Evolutionary conservation across 2,888 invertebrate genomes (phyloP).

Genomic region (Alitta virens): DNA sequence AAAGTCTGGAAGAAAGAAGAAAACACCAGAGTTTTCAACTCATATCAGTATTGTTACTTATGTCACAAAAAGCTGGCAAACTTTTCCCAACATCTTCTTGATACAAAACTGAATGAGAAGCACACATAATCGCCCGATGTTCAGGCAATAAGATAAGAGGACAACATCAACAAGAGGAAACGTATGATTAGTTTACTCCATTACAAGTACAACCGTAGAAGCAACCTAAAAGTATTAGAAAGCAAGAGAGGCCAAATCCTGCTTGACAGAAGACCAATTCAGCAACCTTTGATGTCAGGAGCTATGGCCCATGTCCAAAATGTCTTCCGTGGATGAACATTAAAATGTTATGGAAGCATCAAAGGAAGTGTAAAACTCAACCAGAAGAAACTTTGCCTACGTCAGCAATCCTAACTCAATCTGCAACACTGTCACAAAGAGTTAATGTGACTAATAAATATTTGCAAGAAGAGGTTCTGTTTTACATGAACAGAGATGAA

Average conservation of each 20-base stretch:
- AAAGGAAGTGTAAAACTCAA: not conserved
- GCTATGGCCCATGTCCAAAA: not conserved
- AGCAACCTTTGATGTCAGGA: not conserved
- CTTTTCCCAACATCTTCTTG: too few species aligned
- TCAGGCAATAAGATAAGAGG: too few species aligned
- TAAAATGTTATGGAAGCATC: not conserved
- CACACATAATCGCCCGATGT: too few species aligned
- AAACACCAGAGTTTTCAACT: too few species aligned
- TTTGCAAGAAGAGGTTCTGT: not conserved
- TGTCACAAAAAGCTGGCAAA: too few species aligned
- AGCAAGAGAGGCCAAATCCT: not conserved
- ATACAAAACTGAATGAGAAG: too few species aligned
- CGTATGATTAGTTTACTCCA: too few species aligned
- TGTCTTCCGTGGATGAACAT: not conserved
- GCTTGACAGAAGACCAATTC: not conserved
- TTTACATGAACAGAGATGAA: not conserved
- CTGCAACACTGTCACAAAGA: not conserved
- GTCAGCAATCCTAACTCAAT: not conserved
- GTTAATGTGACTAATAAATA: not conserved
- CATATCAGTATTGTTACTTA: too few species aligned
- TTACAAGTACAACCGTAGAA: too few species aligned
- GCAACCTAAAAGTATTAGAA: too few species aligned
- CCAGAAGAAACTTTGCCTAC: not conserved
- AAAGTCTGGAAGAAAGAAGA: too few species aligned
- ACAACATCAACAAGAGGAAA: too few species aligned